Evolutionary conservation across 2,113 vertebrate species (phyloP).

Genomic region (Rhabdornis inornatus): DNA sequence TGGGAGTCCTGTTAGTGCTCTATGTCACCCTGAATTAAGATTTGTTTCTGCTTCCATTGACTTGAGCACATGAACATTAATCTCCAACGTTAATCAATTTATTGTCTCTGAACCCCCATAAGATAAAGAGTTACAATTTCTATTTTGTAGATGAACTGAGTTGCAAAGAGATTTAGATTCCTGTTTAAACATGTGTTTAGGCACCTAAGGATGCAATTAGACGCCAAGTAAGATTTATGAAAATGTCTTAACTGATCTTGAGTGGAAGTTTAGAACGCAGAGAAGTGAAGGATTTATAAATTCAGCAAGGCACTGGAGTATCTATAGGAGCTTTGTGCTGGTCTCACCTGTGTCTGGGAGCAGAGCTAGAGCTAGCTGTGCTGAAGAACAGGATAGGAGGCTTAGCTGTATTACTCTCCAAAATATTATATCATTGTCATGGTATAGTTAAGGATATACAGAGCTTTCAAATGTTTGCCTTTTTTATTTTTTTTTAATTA

Average conservation of each 20-base stretch:
- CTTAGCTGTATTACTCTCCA: neutral
- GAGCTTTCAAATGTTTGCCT: neutral
- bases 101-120: neutral
- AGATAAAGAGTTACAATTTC: neutral
- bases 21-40: neutral
- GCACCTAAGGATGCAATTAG: neutral
- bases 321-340: accelerated
- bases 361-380: neutral
- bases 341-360: neutral
- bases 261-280: neutral
- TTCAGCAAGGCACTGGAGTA: neutral
- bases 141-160: neutral
- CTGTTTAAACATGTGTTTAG: neutral
- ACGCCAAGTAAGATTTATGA: neutral
- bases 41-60: constrained; percentile 23
- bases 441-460: neutral
- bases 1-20: neutral
- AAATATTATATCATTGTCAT: neutral
- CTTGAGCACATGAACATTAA: neutral
- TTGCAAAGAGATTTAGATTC: neutral
- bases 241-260: neutral
- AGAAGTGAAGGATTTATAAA: neutral
- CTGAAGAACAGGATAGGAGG: neutral
- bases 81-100: neutral
- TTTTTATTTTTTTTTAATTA: neutral